phyloP scores from a whole-genome alignment of 2,888 invertebrate genomes.

The Xanthorhoe designata region DNA sequence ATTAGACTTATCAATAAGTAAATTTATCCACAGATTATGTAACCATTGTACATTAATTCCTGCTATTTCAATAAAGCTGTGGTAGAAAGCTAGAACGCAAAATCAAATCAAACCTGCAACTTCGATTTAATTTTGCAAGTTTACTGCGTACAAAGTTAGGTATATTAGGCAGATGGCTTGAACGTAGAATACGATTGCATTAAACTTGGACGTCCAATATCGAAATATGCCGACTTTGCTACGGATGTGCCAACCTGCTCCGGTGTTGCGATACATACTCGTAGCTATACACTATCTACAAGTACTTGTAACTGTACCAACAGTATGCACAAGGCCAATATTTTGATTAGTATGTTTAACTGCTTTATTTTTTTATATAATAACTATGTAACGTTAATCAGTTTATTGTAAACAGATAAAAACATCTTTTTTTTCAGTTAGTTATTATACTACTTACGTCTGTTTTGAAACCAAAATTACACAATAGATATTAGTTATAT shows the following conservation, averaged over 20 bases:
- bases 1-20: neutral
- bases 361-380: too few relatives aligned
- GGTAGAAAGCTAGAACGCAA: conserved; percentile 5
- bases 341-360: too few relatives aligned
- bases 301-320: conserved; percentile 10
- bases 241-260: conserved; percentile 61
- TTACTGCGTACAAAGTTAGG: conserved; percentile 42
- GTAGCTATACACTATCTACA: conserved; percentile 27
- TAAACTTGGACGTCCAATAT: conserved; percentile 67
- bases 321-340: neutral
- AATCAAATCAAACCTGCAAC: conserved; percentile 26
- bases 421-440: too few relatives aligned
- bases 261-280: conserved; percentile 38
- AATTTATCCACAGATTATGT: neutral
- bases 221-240: conserved; percentile 69
- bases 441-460: too few relatives aligned
- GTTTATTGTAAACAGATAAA: too few relatives aligned
- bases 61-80: neutral
- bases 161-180: conserved; percentile 58
- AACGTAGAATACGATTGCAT: conserved; percentile 63
- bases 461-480: too few relatives aligned
- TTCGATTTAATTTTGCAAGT: conserved; percentile 27
- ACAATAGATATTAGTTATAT: too few relatives aligned
- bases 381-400: too few relatives aligned
- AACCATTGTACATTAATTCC: neutral